phyloP scores from a whole-genome alignment of 2,797 vertebrate genomes.

The Micropoecilia bifurca region DNA sequence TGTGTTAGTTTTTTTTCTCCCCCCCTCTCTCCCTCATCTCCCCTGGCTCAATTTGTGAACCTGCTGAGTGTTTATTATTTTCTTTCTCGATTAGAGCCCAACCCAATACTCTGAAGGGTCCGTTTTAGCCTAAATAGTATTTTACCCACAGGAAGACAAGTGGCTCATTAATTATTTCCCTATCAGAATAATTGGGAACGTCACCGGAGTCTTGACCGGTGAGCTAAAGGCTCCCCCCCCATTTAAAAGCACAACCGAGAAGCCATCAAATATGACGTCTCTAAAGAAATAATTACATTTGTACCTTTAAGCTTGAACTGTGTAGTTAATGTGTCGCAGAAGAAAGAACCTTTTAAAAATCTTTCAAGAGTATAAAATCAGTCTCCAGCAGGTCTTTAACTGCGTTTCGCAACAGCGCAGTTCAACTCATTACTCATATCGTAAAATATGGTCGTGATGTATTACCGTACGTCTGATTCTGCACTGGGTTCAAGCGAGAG shows the following conservation, averaged over 20 bases:
- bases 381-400: constrained; percentile 26
- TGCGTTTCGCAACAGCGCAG: constrained; percentile 24
- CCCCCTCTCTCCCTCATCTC: not conserved
- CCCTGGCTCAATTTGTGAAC: constrained; percentile 28
- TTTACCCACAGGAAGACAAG: constrained; percentile 11
- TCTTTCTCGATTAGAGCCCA: constrained; percentile 57
- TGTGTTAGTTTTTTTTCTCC: constrained; percentile 31
- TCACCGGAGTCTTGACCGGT: constrained; percentile 18
- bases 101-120: constrained; percentile 47
- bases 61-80: constrained; percentile 63
- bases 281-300: constrained; percentile 26
- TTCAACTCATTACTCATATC: constrained; percentile 40
- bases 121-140: constrained; percentile 26
- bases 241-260: not conserved
- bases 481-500: constrained; percentile 37
- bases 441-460: constrained; percentile 52
- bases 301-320: constrained; percentile 22
- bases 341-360: constrained; percentile 24
- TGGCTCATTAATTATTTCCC: constrained; percentile 50
- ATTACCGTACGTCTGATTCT: constrained; percentile 54
- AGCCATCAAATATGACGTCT: constrained; percentile 21
- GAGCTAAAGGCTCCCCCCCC: constrained; percentile 4
- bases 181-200: constrained; percentile 40
- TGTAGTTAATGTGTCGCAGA: constrained; percentile 4
- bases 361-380: constrained; percentile 20